phyloP scores from a whole-genome alignment of 2,888 invertebrate species.

The Sycophila texana region DNA sequence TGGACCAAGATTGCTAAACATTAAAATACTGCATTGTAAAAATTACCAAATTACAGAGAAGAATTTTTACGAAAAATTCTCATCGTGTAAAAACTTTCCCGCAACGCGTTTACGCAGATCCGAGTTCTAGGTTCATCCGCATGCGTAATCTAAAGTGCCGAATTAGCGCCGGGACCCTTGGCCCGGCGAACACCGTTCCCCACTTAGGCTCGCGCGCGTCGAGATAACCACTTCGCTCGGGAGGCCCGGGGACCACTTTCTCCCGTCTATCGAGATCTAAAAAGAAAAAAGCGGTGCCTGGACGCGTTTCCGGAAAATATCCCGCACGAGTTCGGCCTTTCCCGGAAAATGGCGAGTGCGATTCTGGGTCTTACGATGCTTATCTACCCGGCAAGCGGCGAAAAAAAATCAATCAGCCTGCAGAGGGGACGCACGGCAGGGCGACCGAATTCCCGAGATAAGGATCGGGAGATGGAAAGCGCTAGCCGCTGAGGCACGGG shows the following conservation, averaged over 20 bases:
- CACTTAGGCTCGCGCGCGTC: constrained; percentile 34
- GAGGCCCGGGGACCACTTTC: too few species aligned
- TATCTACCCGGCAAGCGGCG: constrained; percentile 12
- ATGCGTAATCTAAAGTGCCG: constrained; percentile 51
- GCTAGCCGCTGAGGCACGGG: constrained; percentile 3
- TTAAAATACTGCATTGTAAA: too few species aligned
- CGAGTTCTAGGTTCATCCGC: too few species aligned
- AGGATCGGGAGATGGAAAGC: constrained; percentile 35
- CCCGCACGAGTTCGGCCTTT: background rate
- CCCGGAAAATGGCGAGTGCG: constrained; percentile 30
- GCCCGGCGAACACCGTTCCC: constrained; percentile 45
- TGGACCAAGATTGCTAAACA: too few species aligned
- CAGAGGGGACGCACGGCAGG: background rate
- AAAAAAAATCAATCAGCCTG: constrained; percentile 48
- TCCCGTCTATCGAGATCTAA: too few species aligned
- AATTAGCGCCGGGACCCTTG: constrained; percentile 39
- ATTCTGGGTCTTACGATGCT: constrained; percentile 11
- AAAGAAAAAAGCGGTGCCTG: too few species aligned
- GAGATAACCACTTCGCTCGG: constrained; percentile 2
- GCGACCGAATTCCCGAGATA: constrained; percentile 56
- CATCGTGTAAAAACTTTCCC: background rate
- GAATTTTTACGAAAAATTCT: background rate
- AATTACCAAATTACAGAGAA: too few species aligned
- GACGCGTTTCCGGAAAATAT: constrained; percentile 36
- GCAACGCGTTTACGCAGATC: background rate